phyloP scores from a whole-genome alignment of 2,797 vertebrate species.

The Propithecus perrieri region DNA sequence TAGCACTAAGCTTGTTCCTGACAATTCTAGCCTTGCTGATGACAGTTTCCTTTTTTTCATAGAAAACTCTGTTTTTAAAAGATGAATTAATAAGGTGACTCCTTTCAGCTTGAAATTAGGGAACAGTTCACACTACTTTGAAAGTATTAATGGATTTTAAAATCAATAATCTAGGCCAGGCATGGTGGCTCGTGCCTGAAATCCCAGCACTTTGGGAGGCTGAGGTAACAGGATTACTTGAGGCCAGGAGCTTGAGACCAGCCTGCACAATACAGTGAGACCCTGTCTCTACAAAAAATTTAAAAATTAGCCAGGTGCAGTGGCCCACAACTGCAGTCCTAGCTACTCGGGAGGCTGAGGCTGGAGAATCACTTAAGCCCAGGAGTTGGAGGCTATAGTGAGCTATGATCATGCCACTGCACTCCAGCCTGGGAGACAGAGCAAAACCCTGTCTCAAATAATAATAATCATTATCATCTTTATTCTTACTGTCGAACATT shows the following conservation, averaged over 20 bases:
- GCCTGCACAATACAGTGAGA: background rate
- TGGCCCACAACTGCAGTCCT: background rate
- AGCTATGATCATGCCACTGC: background rate
- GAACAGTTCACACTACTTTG: background rate
- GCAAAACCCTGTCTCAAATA: background rate
- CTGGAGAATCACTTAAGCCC: background rate
- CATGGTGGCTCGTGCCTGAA: background rate
- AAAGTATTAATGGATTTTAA: background rate
- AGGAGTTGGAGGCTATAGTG: background rate
- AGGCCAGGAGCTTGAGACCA: background rate
- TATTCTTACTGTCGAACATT: background rate
- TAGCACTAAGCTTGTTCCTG: background rate
- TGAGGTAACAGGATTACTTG: background rate
- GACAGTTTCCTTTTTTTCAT: background rate
- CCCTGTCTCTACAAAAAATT: background rate
- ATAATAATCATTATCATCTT: background rate
- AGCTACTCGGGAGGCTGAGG: background rate
- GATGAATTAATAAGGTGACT: background rate
- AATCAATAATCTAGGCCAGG: background rate
- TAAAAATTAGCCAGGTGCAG: background rate
- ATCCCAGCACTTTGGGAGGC: background rate
- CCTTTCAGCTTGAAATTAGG: background rate
- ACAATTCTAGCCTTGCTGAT: background rate
- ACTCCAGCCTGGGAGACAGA: background rate
- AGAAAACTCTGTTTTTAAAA: background rate